Evolutionary conservation across 2,888 invertebrate species (phyloP).

Genomic region (Melinaea marsaeus): DNA sequence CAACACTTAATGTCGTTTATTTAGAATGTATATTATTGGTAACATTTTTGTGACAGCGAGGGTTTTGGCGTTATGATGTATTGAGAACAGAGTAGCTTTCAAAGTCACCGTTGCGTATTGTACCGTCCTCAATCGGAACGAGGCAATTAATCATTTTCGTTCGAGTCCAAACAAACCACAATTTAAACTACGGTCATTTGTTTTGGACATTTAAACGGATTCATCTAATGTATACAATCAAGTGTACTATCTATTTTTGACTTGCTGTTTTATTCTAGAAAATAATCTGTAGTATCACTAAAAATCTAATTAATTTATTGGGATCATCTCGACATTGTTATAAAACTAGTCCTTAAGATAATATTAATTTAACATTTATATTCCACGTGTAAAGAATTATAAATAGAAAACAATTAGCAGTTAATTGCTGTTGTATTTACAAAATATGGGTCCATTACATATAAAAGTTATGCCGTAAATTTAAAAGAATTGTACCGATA

Average conservation of each 20-base stretch:
- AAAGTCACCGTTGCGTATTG: constrained; percentile 42
- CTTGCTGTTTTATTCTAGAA: too few relatives aligned
- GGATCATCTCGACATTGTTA: not conserved
- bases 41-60: constrained; percentile 24
- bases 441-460: too few relatives aligned
- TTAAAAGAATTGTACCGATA: constrained; percentile 29
- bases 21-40: constrained; percentile 7
- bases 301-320: too few relatives aligned
- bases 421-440: too few relatives aligned
- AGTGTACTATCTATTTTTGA: too few relatives aligned
- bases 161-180: constrained; percentile 19
- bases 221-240: not conserved
- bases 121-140: constrained; percentile 36
- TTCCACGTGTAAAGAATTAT: too few relatives aligned
- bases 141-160: constrained; percentile 30
- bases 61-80: constrained; percentile 38
- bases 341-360: too few relatives aligned
- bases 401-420: too few relatives aligned
- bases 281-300: too few relatives aligned
- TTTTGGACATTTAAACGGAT: constrained; percentile 28
- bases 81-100: constrained; percentile 39
- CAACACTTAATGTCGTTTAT: not conserved
- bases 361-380: too few relatives aligned
- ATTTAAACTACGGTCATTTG: constrained; percentile 27
- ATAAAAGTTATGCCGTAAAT: constrained; percentile 1